These are phyloP conservation scores for Gadus chalcogrammus DNA, from an alignment of 2,113 vertebrate species.

Conservation along the genomic window DNA sequence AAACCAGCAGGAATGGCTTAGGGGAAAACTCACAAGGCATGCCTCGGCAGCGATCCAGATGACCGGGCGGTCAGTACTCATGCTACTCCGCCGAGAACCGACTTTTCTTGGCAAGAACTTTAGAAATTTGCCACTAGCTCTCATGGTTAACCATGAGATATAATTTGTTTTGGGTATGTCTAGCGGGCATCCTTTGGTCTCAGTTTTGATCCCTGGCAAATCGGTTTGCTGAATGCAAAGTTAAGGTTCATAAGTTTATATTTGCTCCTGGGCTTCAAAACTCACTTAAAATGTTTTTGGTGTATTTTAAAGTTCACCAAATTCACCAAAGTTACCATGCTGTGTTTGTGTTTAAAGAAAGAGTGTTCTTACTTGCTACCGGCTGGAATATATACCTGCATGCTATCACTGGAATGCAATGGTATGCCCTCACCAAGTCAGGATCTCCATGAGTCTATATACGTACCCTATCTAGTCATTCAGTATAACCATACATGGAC, in stretches of 20 bases:
- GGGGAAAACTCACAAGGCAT: neutral
- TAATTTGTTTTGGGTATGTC: neutral
- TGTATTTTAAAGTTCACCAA: too few species aligned
- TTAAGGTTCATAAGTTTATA: too few species aligned
- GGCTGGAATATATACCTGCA: neutral
- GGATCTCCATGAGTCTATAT: neutral
- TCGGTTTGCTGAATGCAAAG: too few species aligned
- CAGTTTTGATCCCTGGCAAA: too few species aligned
- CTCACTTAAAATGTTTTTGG: too few species aligned
- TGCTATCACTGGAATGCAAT: neutral
- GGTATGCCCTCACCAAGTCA: neutral
- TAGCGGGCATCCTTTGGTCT: too few species aligned
- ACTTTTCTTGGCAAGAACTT: neutral
- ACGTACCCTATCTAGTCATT: too few species aligned
- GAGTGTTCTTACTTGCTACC: neutral
- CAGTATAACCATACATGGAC: too few species aligned
- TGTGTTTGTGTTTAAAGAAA: neutral
- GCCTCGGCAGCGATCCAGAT: neutral
- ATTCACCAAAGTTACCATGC: neutral
- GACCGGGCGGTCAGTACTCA: neutral
- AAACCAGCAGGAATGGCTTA: neutral
- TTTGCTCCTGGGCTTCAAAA: too few species aligned
- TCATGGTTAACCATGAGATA: neutral
- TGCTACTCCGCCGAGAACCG: neutral
- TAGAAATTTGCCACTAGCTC: neutral